A percentile compares a stretch with the other conserved stretches of the same genome.
These are phyloP conservation scores for Rhabdomys dilectus DNA, from an alignment of 2,113 vertebrate species.

Conservation along the genomic window DNA sequence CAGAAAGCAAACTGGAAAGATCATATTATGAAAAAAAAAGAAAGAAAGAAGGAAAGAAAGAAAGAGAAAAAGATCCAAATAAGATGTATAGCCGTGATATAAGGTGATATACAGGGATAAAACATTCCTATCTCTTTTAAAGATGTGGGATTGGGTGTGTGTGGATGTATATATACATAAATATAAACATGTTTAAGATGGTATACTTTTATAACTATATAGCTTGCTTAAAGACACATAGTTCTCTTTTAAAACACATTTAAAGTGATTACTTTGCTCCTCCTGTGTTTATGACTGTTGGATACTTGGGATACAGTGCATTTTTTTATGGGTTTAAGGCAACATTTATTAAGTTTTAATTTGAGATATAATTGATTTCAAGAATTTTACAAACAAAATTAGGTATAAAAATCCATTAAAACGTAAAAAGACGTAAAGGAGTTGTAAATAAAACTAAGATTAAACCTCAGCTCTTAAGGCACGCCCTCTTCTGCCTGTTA, in stretches of 20 bases:
- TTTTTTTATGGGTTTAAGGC: not conserved
- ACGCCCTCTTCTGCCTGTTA: not conserved
- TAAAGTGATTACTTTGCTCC: not conserved
- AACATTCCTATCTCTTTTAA: not conserved
- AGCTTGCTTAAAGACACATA: not conserved
- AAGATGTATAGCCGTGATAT: not conserved
- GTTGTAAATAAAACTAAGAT: not conserved
- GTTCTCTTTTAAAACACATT: not conserved
- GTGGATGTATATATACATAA: not conserved
- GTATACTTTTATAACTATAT: not conserved
- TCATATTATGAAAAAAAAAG: too few relatives aligned
- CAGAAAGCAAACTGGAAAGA: not conserved
- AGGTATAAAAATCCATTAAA: not conserved
- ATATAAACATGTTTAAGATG: not conserved
- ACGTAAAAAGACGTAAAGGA: not conserved
- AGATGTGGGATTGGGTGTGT: not conserved
- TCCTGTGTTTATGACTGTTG: not conserved
- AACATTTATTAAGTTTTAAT: not conserved
- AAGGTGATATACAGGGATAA: not conserved
- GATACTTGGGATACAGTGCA: not conserved
- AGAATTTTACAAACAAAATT: not conserved
- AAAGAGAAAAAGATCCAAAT: not conserved
- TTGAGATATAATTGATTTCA: not conserved
- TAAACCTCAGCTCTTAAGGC: not conserved
- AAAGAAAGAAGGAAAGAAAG: too few relatives aligned